Evolutionary conservation across 1,140 invertebrate species (phyloP), one percentile per base, ranked within the genome.

Genomic region (Eupristina koningsbergeri): DNA sequence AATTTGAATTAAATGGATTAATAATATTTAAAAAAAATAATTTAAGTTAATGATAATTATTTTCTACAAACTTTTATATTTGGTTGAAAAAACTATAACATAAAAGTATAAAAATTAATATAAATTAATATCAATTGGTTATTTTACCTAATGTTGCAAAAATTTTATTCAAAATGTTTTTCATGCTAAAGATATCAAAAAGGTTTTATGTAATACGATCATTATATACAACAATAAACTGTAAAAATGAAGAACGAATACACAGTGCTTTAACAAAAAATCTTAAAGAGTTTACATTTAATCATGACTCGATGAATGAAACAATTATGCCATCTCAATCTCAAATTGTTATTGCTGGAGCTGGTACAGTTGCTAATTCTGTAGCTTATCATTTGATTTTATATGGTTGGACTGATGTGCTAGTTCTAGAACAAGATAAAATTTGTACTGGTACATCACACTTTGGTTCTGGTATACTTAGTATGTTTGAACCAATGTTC

Each of bases 391-490:
- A 96, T 90, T 89, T 96, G 71, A 92, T 93, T 53, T 86, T 94
- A 84, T 92, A 93, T 87, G 95, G 95, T 3, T 95, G 93, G 93
- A 94, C 91, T 74, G 95, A 96, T 93, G 92, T 95, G 8, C 87
- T 95, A 0, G 91, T 96, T 26, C 86, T 96, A 71, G 95, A 95
- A 86, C 94, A 95, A 90, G 93, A 94, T 76, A 95, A 94, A 86
- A 93, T 96, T 85, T 94, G 94, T 19, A 94, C 94, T 90, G 95
- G 95, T 45, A 94, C 94, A 58, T 95, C 95, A 3, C 93, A 94
- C 89, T 95, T 95, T 90, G 94, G 95, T 22, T 95, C 94, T 36
- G 95, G 95, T 17, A 93, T 94, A 31, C 90, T 96, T 47, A 94
- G 95, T 15, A 90, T 95, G 45, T 94, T 95, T 76, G 93, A 94